Evolutionary conservation across 2,113 vertebrate genomes (phyloP).

Genomic region (Numida meleagris): DNA sequence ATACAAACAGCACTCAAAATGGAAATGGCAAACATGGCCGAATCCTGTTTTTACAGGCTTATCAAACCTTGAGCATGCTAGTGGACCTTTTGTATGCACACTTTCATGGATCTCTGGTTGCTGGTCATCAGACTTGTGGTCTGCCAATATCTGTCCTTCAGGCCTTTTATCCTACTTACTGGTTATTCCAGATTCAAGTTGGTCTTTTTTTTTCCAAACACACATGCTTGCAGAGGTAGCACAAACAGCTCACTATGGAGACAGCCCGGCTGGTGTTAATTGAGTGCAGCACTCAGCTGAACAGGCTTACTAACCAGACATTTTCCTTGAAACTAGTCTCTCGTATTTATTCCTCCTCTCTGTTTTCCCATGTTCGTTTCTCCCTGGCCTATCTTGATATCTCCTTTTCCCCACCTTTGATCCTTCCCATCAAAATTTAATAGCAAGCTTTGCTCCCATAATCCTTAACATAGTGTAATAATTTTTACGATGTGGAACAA

Average conservation of each 20-base stretch:
- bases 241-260: neutral
- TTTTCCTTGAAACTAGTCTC: neutral
- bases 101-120: fast-evolving
- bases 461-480: neutral
- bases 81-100: fast-evolving
- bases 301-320: neutral
- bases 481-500: fast-evolving
- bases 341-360: neutral
- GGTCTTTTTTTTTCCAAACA: fast-evolving
- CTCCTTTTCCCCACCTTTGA: fast-evolving
- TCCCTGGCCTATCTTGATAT: neutral
- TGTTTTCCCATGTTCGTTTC: neutral
- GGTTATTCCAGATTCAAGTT: neutral
- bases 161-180: neutral
- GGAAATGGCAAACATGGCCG: neutral
- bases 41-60: neutral
- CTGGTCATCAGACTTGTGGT: neutral
- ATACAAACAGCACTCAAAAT: fast-evolving
- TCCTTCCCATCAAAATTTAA: neutral
- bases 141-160: neutral
- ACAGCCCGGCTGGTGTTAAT: neutral
- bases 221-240: fast-evolving
- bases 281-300: neutral
- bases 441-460: neutral
- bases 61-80: fast-evolving